Base-by-base conservation (phyloP, 2,113 vertebrate genomes). In the Balaeniceps rex region DNA sequence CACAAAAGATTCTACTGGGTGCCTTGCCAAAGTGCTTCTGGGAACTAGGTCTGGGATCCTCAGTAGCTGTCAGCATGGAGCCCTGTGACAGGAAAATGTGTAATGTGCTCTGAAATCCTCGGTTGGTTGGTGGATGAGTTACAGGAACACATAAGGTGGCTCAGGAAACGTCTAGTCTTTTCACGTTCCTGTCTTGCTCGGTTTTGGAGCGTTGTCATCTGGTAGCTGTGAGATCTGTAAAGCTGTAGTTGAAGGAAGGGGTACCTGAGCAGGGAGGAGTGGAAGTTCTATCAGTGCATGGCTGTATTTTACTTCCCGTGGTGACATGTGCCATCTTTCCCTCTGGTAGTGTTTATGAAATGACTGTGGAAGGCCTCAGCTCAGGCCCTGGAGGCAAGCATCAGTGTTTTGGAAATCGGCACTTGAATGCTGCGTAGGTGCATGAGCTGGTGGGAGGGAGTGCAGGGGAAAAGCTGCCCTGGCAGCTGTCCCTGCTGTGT, bases 331-430 rank as follows among this genome's bases (percentile, higher is more conserved):
- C 72, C 31, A 1, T 3, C 34, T 47, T 40, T 46, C 22, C 44
- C 19, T 11, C 44, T 8, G 15, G 49, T 24, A 16, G 8, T 2
- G 10, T 22, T 44, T n/a, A 22, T 17, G 68, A 15, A 17, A 19
- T 11, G 68, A 19, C 33, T 0, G 2, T 4, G 15, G 49, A n/a
- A 49, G 23, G 42, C 38, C 69, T 49, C 33, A 12, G 47, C 55
- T 55, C 19, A 14, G 46, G 18, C 40, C 21, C 54, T 2, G 16
- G 1, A 25, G 33, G 42, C 18, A 14, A 19, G 24, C 33, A 26
- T 19, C 3, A 1, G n/a, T 16, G 26, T 12, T 23, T 22, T 25
- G 71, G 57, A 7, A 21, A 22, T 5, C 0, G 1, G 18, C 22
- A 14, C 58, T 79, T 18, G 3, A 21, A 12, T 0, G 5, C 21